phyloP scores from a whole-genome alignment of 2,888 invertebrate genomes.

The Eurytoma californica region DNA sequence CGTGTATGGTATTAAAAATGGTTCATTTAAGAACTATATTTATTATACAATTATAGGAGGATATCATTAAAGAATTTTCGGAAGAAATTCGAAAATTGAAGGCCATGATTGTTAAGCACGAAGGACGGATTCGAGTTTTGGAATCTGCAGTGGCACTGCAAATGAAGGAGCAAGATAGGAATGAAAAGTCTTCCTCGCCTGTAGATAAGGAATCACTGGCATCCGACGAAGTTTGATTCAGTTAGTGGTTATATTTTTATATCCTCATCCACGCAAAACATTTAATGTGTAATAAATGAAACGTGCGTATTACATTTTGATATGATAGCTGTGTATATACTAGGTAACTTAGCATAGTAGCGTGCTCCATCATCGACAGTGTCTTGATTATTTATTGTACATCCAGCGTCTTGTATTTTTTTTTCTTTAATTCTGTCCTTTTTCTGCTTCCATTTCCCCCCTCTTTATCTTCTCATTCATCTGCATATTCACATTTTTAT shows the following conservation, averaged over 20 bases:
- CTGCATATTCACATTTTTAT: conserved; percentile 61
- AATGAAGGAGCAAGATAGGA: conserved; percentile 73
- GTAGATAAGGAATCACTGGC: conserved; percentile 69
- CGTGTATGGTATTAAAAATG: not conserved
- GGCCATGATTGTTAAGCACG: conserved; percentile 95
- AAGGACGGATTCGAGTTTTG: conserved; percentile 88
- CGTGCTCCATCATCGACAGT: conserved; percentile 68
- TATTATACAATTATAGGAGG: conserved; percentile 77
- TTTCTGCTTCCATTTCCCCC: conserved; percentile 43
- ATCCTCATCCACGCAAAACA: conserved; percentile 62
- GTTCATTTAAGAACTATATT: conserved; percentile 20
- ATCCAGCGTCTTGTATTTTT: conserved; percentile 62
- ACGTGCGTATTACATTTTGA: conserved; percentile 73
- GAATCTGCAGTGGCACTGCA: conserved; percentile 80
- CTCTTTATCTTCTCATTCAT: conserved; percentile 53
- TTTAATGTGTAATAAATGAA: conserved; percentile 66
- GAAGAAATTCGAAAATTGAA: conserved; percentile 94
- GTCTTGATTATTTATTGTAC: conserved; percentile 74
- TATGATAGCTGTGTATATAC: conserved; percentile 75
- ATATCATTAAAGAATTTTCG: conserved; percentile 87
- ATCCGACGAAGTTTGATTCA: conserved; percentile 72
- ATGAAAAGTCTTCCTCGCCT: conserved; percentile 69
- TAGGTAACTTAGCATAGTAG: conserved; percentile 69
- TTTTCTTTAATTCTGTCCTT: conserved; percentile 48
- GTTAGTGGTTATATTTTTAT: conserved; percentile 61